Base-by-base conservation (phyloP, 2,888 invertebrate genomes). In the Julus scandinavius region DNA sequence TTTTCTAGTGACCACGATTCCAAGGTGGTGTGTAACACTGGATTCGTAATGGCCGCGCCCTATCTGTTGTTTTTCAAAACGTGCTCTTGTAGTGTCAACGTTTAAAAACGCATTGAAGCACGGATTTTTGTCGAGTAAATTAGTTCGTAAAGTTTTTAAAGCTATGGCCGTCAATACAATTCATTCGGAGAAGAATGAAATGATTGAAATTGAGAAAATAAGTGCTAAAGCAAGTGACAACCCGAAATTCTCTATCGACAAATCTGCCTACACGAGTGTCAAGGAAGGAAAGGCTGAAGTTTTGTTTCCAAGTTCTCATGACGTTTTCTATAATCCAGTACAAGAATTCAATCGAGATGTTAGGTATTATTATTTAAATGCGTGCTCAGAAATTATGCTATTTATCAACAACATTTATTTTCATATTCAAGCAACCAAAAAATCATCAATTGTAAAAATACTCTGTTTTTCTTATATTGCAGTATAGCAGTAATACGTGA, bases 291-390 rank as follows among this genome's bases (percentile, higher is more conserved):
- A 95, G 91, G 97, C 97, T 0, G 94, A 95, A 91, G 95, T 98
- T 89, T 93, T 94, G 88, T 94, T 96, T 1, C 92, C 92, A 49
- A 93, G 94, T 85, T 92, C 93, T 1, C 95, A 95, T 63, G 95
- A 96, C 91, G 98, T 99, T 0, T 99, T 99, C 93, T 99, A 99
- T 92, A 99, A 99, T 93, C 93, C 99, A 0, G 99, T 99, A 0
- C 98, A 99, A 92, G 98, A 99, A 92, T 99, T 99, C 91, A 99
- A 99, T 92, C 94, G 99, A 90, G 99, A 99, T 93, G 93, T 99
- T 87, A 96, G 95, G 93, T 93, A 90, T 40, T 72, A 86, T 58
- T 80, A 40, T 29, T 29, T 29, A 29, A 29, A 29, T 29, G 29
- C 29, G 29, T 29, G 29, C 29, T 29, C 1, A 45, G 1, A 45